A percentile compares a stretch with the other conserved stretches of the same genome.
These are phyloP conservation scores for Agraylea sexmaculata DNA, from an alignment of 1,140 invertebrate genomes.

Conservation along the genomic window DNA sequence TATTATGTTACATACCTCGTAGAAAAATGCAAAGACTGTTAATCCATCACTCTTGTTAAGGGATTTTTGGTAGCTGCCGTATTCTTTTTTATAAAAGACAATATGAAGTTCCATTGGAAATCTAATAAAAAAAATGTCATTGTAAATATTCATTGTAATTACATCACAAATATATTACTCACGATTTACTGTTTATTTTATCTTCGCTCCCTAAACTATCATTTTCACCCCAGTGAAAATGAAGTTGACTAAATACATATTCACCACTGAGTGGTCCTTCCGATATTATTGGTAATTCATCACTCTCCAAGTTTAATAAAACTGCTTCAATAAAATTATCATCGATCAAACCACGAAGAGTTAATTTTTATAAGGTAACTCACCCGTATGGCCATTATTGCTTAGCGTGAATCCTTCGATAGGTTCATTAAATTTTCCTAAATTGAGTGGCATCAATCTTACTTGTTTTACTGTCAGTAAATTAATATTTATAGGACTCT, in stretches of 20 bases:
- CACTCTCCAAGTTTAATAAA: constrained; percentile 42
- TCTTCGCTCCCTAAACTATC: constrained; percentile 79
- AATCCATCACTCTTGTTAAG: constrained; percentile 57
- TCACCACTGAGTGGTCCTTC: constrained; percentile 57
- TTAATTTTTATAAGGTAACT: too few relatives aligned
- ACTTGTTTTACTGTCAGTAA: constrained; percentile 49
- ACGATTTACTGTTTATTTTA: constrained; percentile 54
- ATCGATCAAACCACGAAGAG: too few relatives aligned
- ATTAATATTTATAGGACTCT: constrained; percentile 75
- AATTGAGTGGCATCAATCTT: constrained; percentile 40
- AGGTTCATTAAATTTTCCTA: constrained; percentile 44
- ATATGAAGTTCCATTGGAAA: constrained; percentile 75
- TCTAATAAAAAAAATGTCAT: constrained; percentile 33
- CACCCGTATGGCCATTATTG: constrained; percentile 71
- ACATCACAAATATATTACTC: neutral
- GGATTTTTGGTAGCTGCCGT: constrained; percentile 50
- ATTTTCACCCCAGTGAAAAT: constrained; percentile 72
- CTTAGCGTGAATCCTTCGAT: constrained; percentile 43
- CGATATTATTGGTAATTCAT: constrained; percentile 40
- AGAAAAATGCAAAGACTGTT: constrained; percentile 76
- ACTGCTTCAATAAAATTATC: constrained; percentile 38
- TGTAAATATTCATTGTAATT: constrained; percentile 1
- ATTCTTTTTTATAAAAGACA: constrained; percentile 70
- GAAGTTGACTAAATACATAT: constrained; percentile 72
- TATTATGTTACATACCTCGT: too few relatives aligned